These are phyloP conservation scores for Melanargia galathea DNA, from an alignment of 2,888 invertebrate species.

Conservation along the genomic window DNA sequence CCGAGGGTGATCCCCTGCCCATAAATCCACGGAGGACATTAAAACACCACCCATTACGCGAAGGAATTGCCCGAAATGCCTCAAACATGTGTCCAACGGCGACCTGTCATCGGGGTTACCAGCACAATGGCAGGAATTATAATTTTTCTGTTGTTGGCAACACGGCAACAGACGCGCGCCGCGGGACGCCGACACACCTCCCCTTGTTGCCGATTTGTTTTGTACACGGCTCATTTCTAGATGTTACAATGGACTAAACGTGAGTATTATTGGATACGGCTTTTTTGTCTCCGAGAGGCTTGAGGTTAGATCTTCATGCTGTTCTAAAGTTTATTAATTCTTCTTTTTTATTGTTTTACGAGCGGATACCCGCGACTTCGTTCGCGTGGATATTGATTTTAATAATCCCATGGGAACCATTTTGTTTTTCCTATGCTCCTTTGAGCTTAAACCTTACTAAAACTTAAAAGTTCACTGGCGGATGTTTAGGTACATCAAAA, in stretches of 20 bases:
- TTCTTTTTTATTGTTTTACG: too few relatives aligned
- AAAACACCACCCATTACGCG: slow-evolving; percentile 77
- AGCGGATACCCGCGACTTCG: too few relatives aligned
- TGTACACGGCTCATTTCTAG: slow-evolving; percentile 69
- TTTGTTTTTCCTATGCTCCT: too few relatives aligned
- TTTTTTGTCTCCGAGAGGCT: slow-evolving; percentile 42
- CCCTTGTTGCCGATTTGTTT: slow-evolving; percentile 77
- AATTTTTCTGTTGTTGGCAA: slow-evolving; percentile 76
- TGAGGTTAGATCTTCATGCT: not conserved
- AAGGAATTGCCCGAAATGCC: slow-evolving; percentile 79
- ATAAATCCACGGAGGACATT: slow-evolving; percentile 75
- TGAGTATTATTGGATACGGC: slow-evolving; percentile 1
- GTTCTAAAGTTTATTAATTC: too few relatives aligned
- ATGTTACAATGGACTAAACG: slow-evolving; percentile 38
- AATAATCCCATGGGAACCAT: too few relatives aligned
- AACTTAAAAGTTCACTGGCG: too few relatives aligned
- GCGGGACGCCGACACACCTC: slow-evolving; percentile 75
- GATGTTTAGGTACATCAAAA: too few relatives aligned
- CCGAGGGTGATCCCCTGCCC: slow-evolving; percentile 60
- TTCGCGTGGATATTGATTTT: too few relatives aligned
- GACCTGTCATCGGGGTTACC: slow-evolving; percentile 80
- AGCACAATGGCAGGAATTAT: slow-evolving; percentile 72
- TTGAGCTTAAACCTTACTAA: too few relatives aligned
- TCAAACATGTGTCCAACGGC: slow-evolving; percentile 79
- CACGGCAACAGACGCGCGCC: slow-evolving; percentile 78